A percentile compares a stretch with the other conserved stretches of the same genome.
These are phyloP conservation scores for Lasioglossum pauxillum DNA, from an alignment of 2,888 invertebrate species.

Conservation along the genomic window DNA sequence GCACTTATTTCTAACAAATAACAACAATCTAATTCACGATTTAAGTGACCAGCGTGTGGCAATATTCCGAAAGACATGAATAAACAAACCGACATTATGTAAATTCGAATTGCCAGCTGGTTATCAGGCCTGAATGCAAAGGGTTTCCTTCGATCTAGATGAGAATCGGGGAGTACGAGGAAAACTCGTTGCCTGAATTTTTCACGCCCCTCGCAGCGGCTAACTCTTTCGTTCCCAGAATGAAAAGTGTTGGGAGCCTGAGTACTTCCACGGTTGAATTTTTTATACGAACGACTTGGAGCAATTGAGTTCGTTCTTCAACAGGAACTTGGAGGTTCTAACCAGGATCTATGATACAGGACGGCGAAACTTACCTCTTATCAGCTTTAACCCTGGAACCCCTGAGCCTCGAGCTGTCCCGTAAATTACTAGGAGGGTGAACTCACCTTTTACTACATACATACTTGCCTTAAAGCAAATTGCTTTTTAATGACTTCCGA, in stretches of 20 bases:
- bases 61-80: not conserved
- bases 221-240: conserved; percentile 20
- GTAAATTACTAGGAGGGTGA: not conserved
- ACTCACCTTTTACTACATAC: not conserved
- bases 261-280: conserved; percentile 6
- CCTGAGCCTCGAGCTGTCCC: not conserved
- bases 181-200: conserved; percentile 16
- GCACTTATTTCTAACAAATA: too few species aligned
- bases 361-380: not conserved
- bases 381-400: not conserved
- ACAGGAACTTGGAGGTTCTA: not conserved
- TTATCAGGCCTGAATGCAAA: not conserved
- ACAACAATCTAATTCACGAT: too few species aligned
- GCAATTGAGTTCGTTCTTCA: not conserved
- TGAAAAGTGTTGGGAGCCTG: conserved; percentile 22
- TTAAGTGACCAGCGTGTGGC: not conserved
- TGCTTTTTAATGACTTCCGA: too few species aligned
- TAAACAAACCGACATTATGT: not conserved
- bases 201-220: not conserved
- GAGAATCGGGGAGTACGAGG: not conserved
- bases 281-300: conserved; percentile 22
- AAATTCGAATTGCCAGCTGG: not conserved
- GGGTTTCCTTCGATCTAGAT: not conserved
- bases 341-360: not conserved
- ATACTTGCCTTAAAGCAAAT: not conserved